Evolutionary conservation across 2,797 vertebrate genomes (phyloP), one percentile per base, ranked within the genome.

Genomic region (Hozukius guyotensis): DNA sequence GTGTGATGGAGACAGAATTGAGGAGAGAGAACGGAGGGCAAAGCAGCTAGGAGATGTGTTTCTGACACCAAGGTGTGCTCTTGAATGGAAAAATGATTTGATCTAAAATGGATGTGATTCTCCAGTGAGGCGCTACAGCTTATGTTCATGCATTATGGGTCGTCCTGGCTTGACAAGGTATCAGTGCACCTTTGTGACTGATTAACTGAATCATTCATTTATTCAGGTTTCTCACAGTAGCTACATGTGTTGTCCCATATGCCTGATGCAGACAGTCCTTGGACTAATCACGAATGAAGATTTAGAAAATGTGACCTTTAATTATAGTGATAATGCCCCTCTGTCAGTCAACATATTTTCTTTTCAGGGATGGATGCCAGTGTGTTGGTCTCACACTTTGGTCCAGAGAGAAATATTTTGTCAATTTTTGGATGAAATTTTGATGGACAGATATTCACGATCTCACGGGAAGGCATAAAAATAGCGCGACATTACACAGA

Each of bases 1-100:
- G 65, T 72, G 55, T 69, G 75, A 70, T 76, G 80, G 71, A 65
- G 38, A 71, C 49, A 53, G 72, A 64, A 75, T 80, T 60, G 63
- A 60, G 34, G 57, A 42, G 38, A 75, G 68, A 78, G 52, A 72
- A 29, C 2, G 64, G 34, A 77, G 56, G 78, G 20, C 49, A 59
- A 3, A 8, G 42, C 63, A 80, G 72, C 25, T 12, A 2, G 6
- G 24, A 65, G 55, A n/a, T 71, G 25, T 32, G 72, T 56, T 32
- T 72, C 46, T 71, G 34, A 67, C 55, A 38, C 27, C 1, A 16
- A 22, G 9, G 14, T 24, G 53, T 6, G 16, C 46, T 66, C 62
- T 31, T 10, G 24, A 62, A 64, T 61, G 6, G 32, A 38, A 46
- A 66, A 53, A 74, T 49, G 22, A 61, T 32, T 20, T 78, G 14